A percentile compares a stretch with the other conserved stretches of the same genome.
These are phyloP conservation scores for Cerceris ruficornis DNA, from an alignment of 2,888 invertebrate species.

Conservation along the genomic window DNA sequence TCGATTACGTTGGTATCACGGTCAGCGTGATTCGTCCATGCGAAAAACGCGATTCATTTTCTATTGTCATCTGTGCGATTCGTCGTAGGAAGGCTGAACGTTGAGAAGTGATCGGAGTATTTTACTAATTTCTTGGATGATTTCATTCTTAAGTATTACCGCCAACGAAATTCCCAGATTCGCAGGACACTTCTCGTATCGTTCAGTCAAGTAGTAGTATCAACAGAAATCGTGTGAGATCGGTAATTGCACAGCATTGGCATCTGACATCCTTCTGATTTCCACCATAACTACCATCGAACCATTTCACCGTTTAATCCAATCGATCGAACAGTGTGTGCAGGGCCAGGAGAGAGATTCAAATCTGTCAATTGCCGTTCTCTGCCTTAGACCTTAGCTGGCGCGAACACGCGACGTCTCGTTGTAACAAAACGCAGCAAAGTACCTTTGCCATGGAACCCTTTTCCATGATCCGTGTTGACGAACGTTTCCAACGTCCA, in stretches of 20 bases:
- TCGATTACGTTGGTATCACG: too few species aligned
- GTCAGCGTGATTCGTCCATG: too few species aligned
- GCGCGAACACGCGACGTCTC: constrained; percentile 20
- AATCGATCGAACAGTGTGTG: constrained; percentile 22
- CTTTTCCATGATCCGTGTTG: constrained; percentile 11
- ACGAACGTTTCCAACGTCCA: constrained; percentile 17
- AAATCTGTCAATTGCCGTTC: constrained; percentile 22
- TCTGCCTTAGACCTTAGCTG: constrained; percentile 21
- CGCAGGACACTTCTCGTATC: too few species aligned
- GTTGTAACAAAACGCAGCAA: constrained; percentile 9
- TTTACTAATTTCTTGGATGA: too few species aligned
- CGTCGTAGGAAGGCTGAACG: too few species aligned
- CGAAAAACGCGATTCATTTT: too few species aligned
- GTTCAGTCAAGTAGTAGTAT: too few species aligned
- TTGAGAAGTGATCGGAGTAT: too few species aligned
- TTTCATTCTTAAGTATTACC: too few species aligned
- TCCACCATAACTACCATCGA: not conserved
- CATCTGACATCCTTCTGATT: not conserved
- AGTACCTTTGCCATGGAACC: not conserved
- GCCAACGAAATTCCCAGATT: too few species aligned
- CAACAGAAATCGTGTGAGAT: not conserved
- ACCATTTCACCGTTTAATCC: constrained; percentile 4
- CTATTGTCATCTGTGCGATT: not conserved
- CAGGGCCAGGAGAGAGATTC: constrained; percentile 30
- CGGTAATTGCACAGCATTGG: not conserved